Conservation (phyloP, 2,797 vertebrate species). For the Ispidina lecontei region DNA sequence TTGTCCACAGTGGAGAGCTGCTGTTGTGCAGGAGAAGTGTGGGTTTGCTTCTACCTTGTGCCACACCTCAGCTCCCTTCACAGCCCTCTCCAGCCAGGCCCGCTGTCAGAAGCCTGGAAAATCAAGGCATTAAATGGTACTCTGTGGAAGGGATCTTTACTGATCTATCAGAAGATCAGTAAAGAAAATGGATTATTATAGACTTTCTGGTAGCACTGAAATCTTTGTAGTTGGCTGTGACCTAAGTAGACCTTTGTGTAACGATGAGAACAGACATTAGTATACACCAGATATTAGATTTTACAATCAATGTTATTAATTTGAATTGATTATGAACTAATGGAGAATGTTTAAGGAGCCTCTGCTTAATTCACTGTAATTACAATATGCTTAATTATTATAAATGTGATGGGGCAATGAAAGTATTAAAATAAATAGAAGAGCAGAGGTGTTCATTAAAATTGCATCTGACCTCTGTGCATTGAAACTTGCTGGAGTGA, state of each 20-base stretch:
- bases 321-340: constrained; percentile 73
- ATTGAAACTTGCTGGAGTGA: constrained; percentile 11
- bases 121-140: not conserved
- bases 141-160: not conserved
- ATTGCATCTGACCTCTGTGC: constrained; percentile 52
- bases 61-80: not conserved
- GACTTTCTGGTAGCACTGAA: not conserved
- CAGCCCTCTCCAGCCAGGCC: not conserved
- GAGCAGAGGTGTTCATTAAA: constrained; percentile 56
- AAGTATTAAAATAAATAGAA: constrained; percentile 69
- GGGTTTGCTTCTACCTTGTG: not conserved
- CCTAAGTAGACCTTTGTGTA: not conserved
- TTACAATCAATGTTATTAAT: constrained; percentile 69
- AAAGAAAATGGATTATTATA: constrained; percentile 30
- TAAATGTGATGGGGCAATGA: constrained; percentile 60
- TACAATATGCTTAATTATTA: constrained; percentile 58
- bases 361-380: constrained; percentile 65
- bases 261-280: constrained; percentile 32
- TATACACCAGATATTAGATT: constrained; percentile 34
- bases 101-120: not conserved
- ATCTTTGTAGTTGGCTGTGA: not conserved
- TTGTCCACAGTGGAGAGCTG: not conserved
- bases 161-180: not conserved
- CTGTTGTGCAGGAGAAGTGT: not conserved
- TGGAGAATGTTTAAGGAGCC: constrained; percentile 32